A percentile compares a stretch with the other conserved stretches of the same genome.
These are phyloP conservation scores for Ramphastos sulfuratus DNA, from an alignment of 2,113 vertebrate species.

Conservation along the genomic window DNA sequence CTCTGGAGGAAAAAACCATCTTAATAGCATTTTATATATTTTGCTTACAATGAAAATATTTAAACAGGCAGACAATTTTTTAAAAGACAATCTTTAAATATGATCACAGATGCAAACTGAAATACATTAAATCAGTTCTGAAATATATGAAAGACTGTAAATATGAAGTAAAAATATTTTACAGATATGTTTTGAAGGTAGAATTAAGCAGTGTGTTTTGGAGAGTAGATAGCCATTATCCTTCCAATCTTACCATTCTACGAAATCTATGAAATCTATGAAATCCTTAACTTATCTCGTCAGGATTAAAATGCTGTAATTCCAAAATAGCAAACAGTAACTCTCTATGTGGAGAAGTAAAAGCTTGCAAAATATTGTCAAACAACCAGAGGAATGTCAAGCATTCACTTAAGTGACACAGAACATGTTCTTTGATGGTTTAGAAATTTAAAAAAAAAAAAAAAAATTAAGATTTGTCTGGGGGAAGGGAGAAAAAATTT, in stretches of 20 bases:
- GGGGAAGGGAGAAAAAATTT: neutral
- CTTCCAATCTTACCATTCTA: no score
- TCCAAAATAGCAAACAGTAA: neutral
- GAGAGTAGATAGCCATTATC: neutral
- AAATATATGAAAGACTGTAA: neutral
- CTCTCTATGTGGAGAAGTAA: neutral
- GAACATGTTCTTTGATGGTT: neutral
- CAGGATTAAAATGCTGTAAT: neutral
- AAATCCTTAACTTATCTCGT: neutral
- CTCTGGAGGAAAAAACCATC: rapidly evolving
- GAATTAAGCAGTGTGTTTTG: neutral
- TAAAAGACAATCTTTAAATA: neutral
- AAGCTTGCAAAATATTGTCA: neutral
- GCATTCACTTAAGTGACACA: neutral
- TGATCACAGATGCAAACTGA: neutral
- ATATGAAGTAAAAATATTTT: neutral
- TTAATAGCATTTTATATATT: neutral
- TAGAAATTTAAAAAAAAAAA: neutral
- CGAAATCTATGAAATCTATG: no score
- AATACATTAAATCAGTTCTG: neutral
- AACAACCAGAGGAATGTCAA: neutral
- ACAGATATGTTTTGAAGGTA: neutral
- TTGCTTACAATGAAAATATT: neutral
- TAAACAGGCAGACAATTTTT: neutral
- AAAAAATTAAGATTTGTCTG: neutral